Percentiles rank a stretch among this genome's conserved stretches.
Evolutionary conservation across 1,140 invertebrate species (phyloP).

Genomic region (Ostrea denselamellosa): DNA sequence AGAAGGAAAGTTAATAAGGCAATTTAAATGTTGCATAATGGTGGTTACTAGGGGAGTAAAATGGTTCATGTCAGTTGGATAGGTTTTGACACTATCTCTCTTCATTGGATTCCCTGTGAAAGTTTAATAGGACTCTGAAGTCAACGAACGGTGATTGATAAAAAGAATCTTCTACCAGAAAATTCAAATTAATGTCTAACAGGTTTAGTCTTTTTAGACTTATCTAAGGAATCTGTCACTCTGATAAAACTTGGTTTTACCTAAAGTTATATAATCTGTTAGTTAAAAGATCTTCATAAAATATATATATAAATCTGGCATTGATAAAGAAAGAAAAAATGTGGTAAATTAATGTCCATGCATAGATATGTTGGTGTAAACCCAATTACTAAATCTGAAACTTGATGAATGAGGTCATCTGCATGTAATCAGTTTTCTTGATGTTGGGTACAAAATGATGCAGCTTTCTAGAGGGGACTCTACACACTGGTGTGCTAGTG

Average conservation of each 20-base stretch:
- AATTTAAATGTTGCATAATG: slow-evolving; percentile 34
- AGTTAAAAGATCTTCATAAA: neutral
- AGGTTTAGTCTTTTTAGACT: slow-evolving; percentile 10
- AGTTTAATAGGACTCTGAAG: neutral
- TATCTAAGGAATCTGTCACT: slow-evolving; percentile 21
- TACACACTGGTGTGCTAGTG: no score
- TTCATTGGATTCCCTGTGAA: neutral
- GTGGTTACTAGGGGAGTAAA: slow-evolving; percentile 4
- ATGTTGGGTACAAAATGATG: neutral
- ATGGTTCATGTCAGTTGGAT: slow-evolving; percentile 16
- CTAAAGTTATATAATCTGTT: slow-evolving; percentile 14
- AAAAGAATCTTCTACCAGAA: slow-evolving; percentile 2
- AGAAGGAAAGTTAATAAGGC: slow-evolving; percentile 5
- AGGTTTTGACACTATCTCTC: slow-evolving; percentile 17
- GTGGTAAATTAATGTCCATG: slow-evolving; percentile 3
- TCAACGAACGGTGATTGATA: slow-evolving; percentile 10
- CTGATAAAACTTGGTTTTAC: neutral
- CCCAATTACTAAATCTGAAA: neutral
- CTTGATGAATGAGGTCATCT: neutral
- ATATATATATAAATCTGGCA: neutral
- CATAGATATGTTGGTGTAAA: neutral
- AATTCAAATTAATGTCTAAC: slow-evolving; percentile 27
- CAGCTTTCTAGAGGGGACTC: no score
- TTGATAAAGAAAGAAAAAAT: neutral
- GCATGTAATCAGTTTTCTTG: neutral